Base-by-base conservation (phyloP, 2,113 vertebrate species). In the Amblyornis subalaris region DNA sequence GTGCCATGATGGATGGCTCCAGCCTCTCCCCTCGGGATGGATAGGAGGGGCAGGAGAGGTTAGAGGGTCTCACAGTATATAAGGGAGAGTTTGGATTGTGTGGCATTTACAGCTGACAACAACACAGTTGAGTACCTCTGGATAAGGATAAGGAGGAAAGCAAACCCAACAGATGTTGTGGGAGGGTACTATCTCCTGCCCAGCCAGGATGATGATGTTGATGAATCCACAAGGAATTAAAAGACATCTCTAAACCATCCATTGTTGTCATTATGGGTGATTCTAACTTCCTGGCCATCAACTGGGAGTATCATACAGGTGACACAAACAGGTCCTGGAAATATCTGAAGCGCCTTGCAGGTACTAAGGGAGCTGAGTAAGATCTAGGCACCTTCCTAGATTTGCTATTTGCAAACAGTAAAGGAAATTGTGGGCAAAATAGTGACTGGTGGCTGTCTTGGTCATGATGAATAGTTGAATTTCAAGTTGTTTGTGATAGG, bases 1-100 rank as follows among this genome's bases (percentile, higher is more conserved):
- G 12, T 53, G 26, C 10, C 4, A 1, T 8, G 3, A 12, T 29
- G 22, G 33, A 29, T 1, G 1, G 8, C 7, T 45, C 3, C 0
- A 35, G 12, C 12, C 3, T 11, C 16, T 47, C 73, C 7, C 50
- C 16, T 10, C 31, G 2, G 16, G 9, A 26, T 12, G 14, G 40
- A 14, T n/a, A 16, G 5, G 14, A 4, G 11, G 15, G 16, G 7
- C 13, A 58, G 4, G 2, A 2, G 1, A 40, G 6, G 6, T 7
- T 13, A 48, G 5, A 33, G 10, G 5, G 3, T 35, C 22, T 11
- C 9, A 5, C 20, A 70, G 35, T 29, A 1, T 3, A 1, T 24
- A 23, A 65, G 17, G 25, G 8, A 42, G 10, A 10, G 12, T 8
- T 18, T 31, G 15, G 17, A 54, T 18, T 23, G 5, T 24, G 17